Conservation (phyloP, 2,113 vertebrate genomes). For the Lophura nycthemera region DNA sequence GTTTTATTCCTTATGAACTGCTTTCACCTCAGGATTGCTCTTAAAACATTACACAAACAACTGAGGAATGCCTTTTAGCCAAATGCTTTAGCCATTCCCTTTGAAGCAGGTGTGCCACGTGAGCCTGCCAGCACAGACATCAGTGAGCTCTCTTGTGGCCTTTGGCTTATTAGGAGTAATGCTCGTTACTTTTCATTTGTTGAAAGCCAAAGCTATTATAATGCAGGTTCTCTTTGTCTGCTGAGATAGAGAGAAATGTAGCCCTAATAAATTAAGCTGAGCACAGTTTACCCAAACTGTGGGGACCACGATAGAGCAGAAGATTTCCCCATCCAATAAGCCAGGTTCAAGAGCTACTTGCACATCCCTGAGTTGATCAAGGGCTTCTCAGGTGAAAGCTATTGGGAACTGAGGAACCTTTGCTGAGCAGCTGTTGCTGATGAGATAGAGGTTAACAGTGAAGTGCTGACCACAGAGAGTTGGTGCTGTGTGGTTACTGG, state of each 20-base stretch:
- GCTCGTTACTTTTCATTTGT: not conserved
- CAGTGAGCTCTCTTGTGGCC: not conserved
- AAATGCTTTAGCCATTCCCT: not conserved
- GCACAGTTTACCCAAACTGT: not conserved
- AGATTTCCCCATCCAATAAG: not conserved
- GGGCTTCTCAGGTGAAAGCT: not conserved
- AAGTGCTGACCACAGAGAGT: not conserved
- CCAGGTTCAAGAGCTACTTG: not conserved
- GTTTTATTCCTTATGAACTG: not conserved
- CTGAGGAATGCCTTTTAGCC: not conserved
- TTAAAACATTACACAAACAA: not conserved
- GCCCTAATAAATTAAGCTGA: not conserved
- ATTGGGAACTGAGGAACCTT: not conserved
- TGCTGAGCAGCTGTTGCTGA: not conserved
- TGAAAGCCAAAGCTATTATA: not conserved
- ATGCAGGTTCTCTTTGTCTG: not conserved
- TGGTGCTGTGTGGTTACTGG: not conserved
- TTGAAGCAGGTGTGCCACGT: not conserved
- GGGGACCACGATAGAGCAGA: not conserved
- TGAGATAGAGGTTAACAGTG: not conserved
- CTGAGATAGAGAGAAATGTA: not conserved
- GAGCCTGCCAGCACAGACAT: not conserved
- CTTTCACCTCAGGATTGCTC: not conserved
- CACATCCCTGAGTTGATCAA: not conserved
- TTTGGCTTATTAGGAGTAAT: not conserved